Evolutionary conservation across 2,797 vertebrate species (phyloP).

Genomic region (Helostoma temminkii): DNA sequence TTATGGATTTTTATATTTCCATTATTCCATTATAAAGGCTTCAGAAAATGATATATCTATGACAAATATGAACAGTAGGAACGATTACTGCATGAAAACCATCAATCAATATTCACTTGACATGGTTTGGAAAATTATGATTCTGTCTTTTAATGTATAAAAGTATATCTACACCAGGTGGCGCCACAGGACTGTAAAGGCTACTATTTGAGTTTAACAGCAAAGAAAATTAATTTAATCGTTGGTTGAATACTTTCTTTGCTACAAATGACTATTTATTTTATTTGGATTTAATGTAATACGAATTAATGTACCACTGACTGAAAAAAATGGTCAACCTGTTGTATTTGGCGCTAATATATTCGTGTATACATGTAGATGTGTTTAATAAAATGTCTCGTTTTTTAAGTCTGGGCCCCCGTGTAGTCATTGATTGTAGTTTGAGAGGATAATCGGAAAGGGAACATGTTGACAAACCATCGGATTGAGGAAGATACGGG

Average conservation of each 20-base stretch:
- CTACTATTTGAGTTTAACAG: neutral
- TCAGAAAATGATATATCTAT: no score
- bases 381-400: neutral
- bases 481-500: neutral
- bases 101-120: no score
- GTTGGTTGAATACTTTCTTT: neutral
- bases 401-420: neutral
- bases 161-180: slow-evolving; percentile 46
- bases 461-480: neutral
- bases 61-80: no score
- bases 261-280: no score
- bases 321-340: neutral
- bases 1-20: no score
- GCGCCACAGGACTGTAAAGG: slow-evolving; percentile 27
- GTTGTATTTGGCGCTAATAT: neutral
- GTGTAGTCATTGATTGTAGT: neutral
- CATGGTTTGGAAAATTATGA: no score
- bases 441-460: neutral
- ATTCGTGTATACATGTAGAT: neutral
- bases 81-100: no score
- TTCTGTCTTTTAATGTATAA: no score
- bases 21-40: no score
- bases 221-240: neutral
- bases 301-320: neutral
- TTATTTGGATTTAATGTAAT: neutral